A percentile compares a stretch with the other conserved stretches of the same genome.
These are phyloP conservation scores for Clavelina lepadiformis DNA, from an alignment of 23 tunicate genomes.

Conservation along the genomic window DNA sequence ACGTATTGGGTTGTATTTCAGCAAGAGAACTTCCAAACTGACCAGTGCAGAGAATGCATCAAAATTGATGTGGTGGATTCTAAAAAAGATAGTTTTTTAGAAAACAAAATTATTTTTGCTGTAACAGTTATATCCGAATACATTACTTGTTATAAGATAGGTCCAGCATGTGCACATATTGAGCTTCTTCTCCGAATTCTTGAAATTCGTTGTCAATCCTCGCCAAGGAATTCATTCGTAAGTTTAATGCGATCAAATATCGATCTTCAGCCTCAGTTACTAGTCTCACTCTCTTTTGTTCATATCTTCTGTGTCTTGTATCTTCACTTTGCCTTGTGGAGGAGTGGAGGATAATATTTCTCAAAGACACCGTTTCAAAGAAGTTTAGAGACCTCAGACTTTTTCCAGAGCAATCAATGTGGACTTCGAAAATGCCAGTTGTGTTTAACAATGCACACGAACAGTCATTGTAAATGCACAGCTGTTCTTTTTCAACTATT, in stretches of 20 bases:
- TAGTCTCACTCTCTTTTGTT: neutral
- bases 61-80: neutral
- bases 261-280: neutral
- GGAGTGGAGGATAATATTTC: no score
- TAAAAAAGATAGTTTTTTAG: neutral
- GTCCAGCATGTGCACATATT: neutral
- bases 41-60: neutral
- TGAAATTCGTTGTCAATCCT: conserved; percentile 7
- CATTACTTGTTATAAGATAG: conserved; percentile 1
- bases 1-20: conserved; percentile 4
- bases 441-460: no score
- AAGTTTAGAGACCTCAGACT: no score
- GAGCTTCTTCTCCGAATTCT: neutral
- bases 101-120: neutral
- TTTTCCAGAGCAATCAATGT: no score
- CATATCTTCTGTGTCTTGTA: no score
- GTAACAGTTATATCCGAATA: neutral
- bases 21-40: neutral
- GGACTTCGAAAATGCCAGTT: no score
- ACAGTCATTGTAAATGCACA: no score
- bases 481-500: no score
- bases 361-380: no score
- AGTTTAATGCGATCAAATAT: neutral
- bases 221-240: neutral
- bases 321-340: no score